Base-by-base conservation (phyloP, 2,888 invertebrate species). In the Lathronympha strigana region DNA sequence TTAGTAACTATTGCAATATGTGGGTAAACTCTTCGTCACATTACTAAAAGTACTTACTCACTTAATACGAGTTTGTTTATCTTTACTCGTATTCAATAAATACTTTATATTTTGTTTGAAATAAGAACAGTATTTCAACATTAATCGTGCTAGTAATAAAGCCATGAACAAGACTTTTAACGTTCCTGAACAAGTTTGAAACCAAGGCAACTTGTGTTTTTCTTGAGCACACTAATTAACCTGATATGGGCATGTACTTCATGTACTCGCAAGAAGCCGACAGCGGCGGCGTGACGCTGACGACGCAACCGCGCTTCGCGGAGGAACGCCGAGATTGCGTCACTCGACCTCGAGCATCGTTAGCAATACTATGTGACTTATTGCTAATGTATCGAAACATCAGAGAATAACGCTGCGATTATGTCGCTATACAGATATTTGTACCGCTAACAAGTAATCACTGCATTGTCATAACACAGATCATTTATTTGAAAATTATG, bases 261-360 rank as follows among this genome's bases (percentile, higher is more conserved):
- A 17, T 6, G 21, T 43, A 43, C 43, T 19, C 21, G 43, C 13
- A 43, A 43, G 43, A 43, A 11, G 21, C 3, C 49, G 33, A 1
- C 25, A 49, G 36, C 9, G 49, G n/a, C n/a, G n/a, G n/a, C n/a
- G n/a, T n/a, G n/a, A n/a, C n/a, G n/a, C n/a, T 33, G 15, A n/a
- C 47, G 33, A 38, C 28, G 19, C n/a, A 4, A 19, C 38, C 43
- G 19, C 60, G 43, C 45, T n/a, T 17, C 51, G 28, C 19, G 21
- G 28, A 33, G 40, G 50, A 43, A 33, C 33, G 31, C 58, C n/a
- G 36, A 57, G 11, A 13, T 66, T 45, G 53, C 60, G 64, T 60
- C 60, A 47, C 38, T 9, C 51, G 64, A 53, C 64, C 64, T 66
- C 60, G 64, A 38, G 31, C n/a, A 53, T 60, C 64, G 51, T 60